Conservation (phyloP, 2,888 invertebrate genomes). For the Meiosimyza platycephala region DNA sequence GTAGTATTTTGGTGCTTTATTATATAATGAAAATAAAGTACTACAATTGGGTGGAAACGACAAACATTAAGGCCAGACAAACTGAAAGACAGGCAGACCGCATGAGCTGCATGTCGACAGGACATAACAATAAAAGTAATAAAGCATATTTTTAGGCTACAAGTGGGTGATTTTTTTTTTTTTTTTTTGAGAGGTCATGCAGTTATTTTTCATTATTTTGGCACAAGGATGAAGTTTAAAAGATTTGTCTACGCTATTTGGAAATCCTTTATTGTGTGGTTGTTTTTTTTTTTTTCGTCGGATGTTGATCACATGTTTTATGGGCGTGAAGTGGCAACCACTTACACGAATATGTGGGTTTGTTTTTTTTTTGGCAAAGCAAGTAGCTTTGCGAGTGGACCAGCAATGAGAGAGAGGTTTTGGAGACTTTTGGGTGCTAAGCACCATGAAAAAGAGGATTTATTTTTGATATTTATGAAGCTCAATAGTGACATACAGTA, state of each 20-base stretch:
- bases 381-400: too few species aligned
- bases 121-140: conserved; percentile 36
- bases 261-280: background rate
- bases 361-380: too few species aligned
- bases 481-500: too few species aligned
- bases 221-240: too few species aligned
- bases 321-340: conserved; percentile 16
- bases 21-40: conserved; percentile 29
- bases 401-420: too few species aligned
- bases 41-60: background rate
- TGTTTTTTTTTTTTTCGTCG: background rate
- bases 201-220: conserved; percentile 38
- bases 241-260: too few species aligned
- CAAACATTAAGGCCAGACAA: background rate
- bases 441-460: too few species aligned
- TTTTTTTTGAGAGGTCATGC: conserved; percentile 8
- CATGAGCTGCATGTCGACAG: background rate
- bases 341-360: conserved; percentile 1
- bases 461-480: too few species aligned
- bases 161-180: conserved; percentile 21
- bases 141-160: conserved; percentile 37
- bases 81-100: conserved; percentile 8
- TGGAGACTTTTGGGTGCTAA: too few species aligned
- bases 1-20: conserved; percentile 23
- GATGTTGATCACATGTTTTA: conserved; percentile 9